These are phyloP conservation scores for Desmophyllum pertusum DNA, from an alignment of 92 coral and sea anemone genomes.

Conservation along the genomic window DNA sequence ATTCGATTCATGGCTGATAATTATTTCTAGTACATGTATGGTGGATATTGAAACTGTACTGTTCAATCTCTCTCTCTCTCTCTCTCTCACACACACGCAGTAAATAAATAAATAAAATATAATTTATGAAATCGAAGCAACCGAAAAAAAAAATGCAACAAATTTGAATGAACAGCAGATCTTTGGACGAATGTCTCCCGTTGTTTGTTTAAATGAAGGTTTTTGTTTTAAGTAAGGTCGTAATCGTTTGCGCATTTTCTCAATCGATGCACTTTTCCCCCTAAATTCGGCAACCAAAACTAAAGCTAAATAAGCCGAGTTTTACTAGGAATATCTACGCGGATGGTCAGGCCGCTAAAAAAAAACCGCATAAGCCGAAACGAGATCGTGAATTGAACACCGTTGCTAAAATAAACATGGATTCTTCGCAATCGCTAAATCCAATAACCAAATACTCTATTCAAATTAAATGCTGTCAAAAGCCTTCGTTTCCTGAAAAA, in stretches of 20 bases:
- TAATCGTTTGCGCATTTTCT: not conserved
- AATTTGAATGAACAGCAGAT: not conserved
- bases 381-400: not conserved
- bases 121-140: not conserved
- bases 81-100: too few species aligned
- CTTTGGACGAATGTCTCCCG: not conserved
- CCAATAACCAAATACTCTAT: conserved; percentile 7
- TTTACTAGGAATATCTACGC: not conserved
- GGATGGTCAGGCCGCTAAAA: not conserved
- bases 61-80: not conserved
- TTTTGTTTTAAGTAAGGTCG: not conserved
- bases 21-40: not conserved
- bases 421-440: not conserved
- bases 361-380: not conserved
- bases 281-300: not conserved
- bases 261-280: not conserved
- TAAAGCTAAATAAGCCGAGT: not conserved
- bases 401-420: conserved; percentile 1
- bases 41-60: not conserved
- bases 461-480: conserved; percentile 18
- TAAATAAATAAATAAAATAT: not conserved
- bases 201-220: conserved; percentile 4
- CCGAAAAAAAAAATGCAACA: not conserved
- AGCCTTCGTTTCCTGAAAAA: not conserved
- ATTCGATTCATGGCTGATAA: not conserved